Conservation (phyloP, 2,113 vertebrate species). For the Notarius quadriscutis region DNA sequence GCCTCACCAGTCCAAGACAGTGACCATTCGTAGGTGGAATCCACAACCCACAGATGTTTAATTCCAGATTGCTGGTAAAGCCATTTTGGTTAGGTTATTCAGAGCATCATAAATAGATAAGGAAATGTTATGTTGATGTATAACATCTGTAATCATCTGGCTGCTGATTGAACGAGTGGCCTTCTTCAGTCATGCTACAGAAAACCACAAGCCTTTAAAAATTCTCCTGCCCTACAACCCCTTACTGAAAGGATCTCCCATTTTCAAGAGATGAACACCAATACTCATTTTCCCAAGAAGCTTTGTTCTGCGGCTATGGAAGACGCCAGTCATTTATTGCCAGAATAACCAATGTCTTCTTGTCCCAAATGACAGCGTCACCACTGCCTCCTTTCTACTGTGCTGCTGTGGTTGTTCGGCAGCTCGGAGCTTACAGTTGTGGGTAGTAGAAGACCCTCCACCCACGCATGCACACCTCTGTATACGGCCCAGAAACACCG, state of each 20-base stretch:
- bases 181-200: not conserved
- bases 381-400: not conserved
- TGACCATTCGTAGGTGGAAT: not conserved
- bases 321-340: not conserved
- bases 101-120: not conserved
- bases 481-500: conserved; percentile 70
- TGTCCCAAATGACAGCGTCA: conserved; percentile 5
- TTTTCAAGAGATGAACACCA: not conserved
- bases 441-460: conserved; percentile 66
- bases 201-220: not conserved
- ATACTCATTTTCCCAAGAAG: not conserved
- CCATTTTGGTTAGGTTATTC: too few relatives aligned
- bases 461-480: conserved; percentile 63
- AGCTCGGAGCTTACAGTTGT: conserved; percentile 56
- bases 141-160: too few relatives aligned
- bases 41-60: not conserved
- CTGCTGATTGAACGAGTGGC: not conserved
- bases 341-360: not conserved
- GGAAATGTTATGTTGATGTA: not conserved
- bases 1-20: not conserved
- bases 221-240: not conserved
- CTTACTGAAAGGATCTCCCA: not conserved
- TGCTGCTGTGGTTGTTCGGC: conserved; percentile 23
- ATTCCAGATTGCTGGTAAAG: not conserved
- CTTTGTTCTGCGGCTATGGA: not conserved